Evolutionary conservation across 2,888 invertebrate species (phyloP), one percentile per base, ranked within the genome.

Genomic region (Saturnia pavonia): DNA sequence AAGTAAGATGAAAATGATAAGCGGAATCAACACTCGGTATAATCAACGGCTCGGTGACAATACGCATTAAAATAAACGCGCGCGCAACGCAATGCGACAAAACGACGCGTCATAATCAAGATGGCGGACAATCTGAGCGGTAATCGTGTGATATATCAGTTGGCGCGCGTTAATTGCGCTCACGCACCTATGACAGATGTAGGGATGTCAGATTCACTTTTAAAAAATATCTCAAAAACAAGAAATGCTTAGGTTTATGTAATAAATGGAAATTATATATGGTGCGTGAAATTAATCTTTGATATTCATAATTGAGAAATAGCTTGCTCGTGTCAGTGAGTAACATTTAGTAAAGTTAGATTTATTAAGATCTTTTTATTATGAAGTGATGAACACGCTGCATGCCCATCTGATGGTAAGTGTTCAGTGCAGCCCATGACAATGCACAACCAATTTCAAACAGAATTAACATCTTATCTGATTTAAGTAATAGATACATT

Each of bases 71-170:
- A 68, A 51, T 48, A 70, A 70, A 70, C 65, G 63, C 34, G 65
- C 45, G 65, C 48, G 48, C 40, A 48, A 65, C 60, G 60, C 69
- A 25, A 22, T 45, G 66, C 51, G 66, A 42, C 66, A 65, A 66
- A 70, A 70, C 40, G 65, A 40, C 34, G 70, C 70, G 66, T 70
- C 70, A 66, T 51, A 69, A 43, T 63, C 70, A 70, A 70, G 54
- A 70, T 70, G 70, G 70, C 70, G 70, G 70, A 70, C 22, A 54
- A 25, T 27, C 27, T 7, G 12, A 54, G 11, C 60, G 63, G 27
- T 77, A 78, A 77, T 76, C 77, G 74, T 66, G 65, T 65, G 66
- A 77, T 77, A 74, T 72, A 76, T 77, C 78, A 76, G 74, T 74
- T 76, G 75, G 74, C 77, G 72, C 72, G 71, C 51, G n/a, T 70